Evolutionary conservation across 2,797 vertebrate species (phyloP), one percentile per base, ranked within the genome.

Genomic region (Xiphophorus birchmanni): DNA sequence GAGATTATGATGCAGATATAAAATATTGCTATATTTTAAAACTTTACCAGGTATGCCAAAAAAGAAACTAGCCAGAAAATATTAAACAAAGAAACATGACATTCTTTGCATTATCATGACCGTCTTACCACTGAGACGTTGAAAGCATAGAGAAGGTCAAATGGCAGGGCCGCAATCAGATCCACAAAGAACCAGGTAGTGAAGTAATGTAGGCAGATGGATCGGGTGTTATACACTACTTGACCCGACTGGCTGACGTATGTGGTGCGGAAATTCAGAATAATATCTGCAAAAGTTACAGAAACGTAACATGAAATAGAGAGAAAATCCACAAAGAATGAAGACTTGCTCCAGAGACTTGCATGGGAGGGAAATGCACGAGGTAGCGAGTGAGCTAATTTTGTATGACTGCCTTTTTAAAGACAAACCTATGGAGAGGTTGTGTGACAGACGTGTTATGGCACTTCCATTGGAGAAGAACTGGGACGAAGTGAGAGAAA

Each of bases 181-280:
- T 99, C 98, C 79, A 99, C 95, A 0, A 98, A 97, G 95, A 99
- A 99, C 98, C 98, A 99, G 52, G 98, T 99, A 87, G 97, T 96
- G 90, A 97, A 95, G 29, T 99, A 99, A 83, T 99, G 98, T 85
- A 99, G 95, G 90, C 96, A 98, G 91, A 99, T 99, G 86, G 97
- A 98, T 71, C 96, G 97, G 17, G 97, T 90, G 17, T 98, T 97
- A 0, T 98, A 99, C 77, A 98, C 95, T 76, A 99, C 98, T 92
- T 99, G 98, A 79, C 98, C 98, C 0, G 98, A 98, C 80, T 97
- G 97, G 86, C 98, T 99, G 81, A 99, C 98, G 0, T 97, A 99
- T 0, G 98, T 99, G 58, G 98, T 99, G 1, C 97, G 96, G 89
- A 99, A 99, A 92, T 99, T 99, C 89, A 99, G 93, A 87, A 98